Conservation (phyloP, 1,140 invertebrate genomes). For the Euwallacea fornicatus region DNA sequence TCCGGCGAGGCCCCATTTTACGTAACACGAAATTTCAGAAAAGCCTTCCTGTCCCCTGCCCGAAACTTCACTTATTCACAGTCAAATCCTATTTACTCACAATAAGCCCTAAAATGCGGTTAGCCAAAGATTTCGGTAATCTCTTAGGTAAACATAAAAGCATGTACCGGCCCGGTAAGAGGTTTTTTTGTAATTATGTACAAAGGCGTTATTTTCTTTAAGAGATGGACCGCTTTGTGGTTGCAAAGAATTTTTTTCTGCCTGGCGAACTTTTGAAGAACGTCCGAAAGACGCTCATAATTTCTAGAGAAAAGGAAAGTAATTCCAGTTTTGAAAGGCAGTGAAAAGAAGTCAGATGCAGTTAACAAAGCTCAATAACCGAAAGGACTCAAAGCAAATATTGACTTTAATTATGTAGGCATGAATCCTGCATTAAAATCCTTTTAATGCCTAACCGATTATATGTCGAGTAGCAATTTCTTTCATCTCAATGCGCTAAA, state of each 20-base stretch:
- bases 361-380: neutral
- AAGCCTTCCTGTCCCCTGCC: neutral
- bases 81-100: slow-evolving; percentile 17
- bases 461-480: too few species aligned
- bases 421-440: too few species aligned
- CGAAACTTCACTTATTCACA: slow-evolving; percentile 6
- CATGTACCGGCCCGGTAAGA: slow-evolving; percentile 13
- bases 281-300: neutral
- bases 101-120: slow-evolving; percentile 24
- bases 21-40: slow-evolving; percentile 5
- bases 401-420: neutral
- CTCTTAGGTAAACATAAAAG: slow-evolving; percentile 20
- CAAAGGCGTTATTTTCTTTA: slow-evolving; percentile 18
- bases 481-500: too few species aligned
- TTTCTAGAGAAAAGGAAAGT: slow-evolving; percentile 2
- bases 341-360: neutral
- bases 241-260: slow-evolving; percentile 10
- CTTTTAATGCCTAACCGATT: too few species aligned
- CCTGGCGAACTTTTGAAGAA: neutral
- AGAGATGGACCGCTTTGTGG: slow-evolving; percentile 6
- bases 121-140: slow-evolving; percentile 18
- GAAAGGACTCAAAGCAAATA: neutral
- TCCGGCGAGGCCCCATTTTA: slow-evolving; percentile 5
- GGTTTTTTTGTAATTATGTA: slow-evolving; percentile 22
- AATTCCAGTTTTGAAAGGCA: neutral